Conservation (phyloP, 2,888 invertebrate genomes). For the Branchipolynoe longqiensis region DNA sequence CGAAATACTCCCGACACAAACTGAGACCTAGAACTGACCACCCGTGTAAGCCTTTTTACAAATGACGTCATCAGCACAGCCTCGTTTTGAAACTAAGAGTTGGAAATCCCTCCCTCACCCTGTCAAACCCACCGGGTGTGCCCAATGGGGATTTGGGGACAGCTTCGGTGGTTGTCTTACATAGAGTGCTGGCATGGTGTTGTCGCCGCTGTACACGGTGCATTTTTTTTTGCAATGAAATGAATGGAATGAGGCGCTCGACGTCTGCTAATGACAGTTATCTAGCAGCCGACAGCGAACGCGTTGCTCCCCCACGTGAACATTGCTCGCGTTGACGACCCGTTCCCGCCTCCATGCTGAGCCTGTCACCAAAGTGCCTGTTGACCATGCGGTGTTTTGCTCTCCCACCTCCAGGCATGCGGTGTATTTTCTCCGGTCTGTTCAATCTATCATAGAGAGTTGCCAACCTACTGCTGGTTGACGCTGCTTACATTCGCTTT, state of each 20-base stretch:
- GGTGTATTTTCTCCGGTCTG: not conserved
- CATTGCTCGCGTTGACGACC: too few relatives aligned
- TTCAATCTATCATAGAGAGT: conserved; percentile 11
- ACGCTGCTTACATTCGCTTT: not conserved
- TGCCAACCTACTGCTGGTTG: not conserved
- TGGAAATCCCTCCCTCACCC: not conserved
- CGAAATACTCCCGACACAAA: conserved; percentile 25
- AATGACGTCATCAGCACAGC: conserved; percentile 52
- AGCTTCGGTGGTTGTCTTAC: conserved; percentile 51
- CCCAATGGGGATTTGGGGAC: conserved; percentile 3
- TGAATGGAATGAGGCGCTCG: conserved; percentile 49
- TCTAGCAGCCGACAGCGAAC: conserved; percentile 8
- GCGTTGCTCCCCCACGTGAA: too few relatives aligned
- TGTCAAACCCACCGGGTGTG: not conserved
- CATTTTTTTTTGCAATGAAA: conserved; percentile 40
- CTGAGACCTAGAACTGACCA: conserved; percentile 48
- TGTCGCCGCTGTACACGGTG: conserved; percentile 46
- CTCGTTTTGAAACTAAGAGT: conserved; percentile 45
- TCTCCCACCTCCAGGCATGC: conserved; percentile 12
- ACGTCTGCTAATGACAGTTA: not conserved
- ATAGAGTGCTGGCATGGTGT: conserved; percentile 54
- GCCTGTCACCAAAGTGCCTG: too few relatives aligned
- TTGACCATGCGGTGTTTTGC: not conserved
- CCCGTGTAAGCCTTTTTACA: conserved; percentile 51
- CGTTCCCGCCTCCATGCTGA: too few relatives aligned